Conservation (phyloP, 2,888 invertebrate genomes). For the Magallana nippona region DNA sequence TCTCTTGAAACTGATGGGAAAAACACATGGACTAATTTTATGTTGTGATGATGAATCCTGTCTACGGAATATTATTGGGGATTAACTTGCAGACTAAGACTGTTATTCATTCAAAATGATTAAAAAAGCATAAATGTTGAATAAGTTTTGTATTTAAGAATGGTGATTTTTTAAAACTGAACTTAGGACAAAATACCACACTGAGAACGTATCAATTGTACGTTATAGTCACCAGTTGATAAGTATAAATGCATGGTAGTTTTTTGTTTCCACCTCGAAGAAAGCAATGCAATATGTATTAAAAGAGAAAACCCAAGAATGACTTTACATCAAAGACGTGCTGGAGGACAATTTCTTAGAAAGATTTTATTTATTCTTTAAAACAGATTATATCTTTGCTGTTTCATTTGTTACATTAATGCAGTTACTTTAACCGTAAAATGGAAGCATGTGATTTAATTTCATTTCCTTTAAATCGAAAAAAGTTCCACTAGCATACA, state of each 20-base stretch:
- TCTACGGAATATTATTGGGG: background rate
- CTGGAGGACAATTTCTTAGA: no score
- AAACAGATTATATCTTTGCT: background rate
- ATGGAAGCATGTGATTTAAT: background rate
- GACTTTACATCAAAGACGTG: no score
- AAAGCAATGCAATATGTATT: no score
- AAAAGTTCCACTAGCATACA: conserved; percentile 13
- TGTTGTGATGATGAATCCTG: background rate
- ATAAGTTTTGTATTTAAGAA: background rate
- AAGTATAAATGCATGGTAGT: no score
- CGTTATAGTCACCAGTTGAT: no score
- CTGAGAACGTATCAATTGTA: background rate
- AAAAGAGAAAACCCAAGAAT: no score
- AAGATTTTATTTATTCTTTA: background rate
- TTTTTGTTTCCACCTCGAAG: no score
- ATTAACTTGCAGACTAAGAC: background rate
- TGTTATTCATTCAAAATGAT: background rate
- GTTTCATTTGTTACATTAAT: background rate
- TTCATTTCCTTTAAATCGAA: background rate
- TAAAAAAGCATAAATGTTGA: no score
- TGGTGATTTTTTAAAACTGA: background rate
- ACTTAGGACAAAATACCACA: background rate
- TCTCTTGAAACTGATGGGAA: background rate
- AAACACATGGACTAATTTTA: background rate
- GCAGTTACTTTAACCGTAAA: background rate